Evolutionary conservation across 2,113 vertebrate genomes (phyloP).

Genomic region (Lophura nycthemera): DNA sequence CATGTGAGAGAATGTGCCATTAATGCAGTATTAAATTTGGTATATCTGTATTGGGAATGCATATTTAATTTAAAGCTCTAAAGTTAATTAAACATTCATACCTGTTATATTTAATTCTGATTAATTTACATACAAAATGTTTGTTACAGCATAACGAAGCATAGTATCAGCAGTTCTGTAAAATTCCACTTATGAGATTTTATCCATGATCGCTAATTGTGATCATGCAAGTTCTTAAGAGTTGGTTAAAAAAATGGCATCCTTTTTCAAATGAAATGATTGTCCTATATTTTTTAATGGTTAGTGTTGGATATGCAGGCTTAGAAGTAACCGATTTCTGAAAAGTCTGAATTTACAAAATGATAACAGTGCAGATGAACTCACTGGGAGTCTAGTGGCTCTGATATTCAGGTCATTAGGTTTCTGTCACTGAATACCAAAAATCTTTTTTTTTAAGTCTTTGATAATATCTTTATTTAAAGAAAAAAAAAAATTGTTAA

Average conservation of each 20-base stretch:
- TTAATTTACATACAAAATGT: background rate
- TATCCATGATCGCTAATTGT: background rate
- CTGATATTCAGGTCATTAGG: rapidly evolving
- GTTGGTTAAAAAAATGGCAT: background rate
- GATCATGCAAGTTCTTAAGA: background rate
- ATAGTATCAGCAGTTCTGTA: background rate
- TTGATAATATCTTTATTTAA: background rate
- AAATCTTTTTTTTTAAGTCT: background rate
- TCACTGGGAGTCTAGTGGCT: background rate
- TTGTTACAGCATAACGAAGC: background rate
- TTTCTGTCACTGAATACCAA: background rate
- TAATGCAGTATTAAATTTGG: background rate
- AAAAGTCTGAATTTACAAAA: background rate
- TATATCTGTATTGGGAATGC: background rate
- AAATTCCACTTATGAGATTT: background rate
- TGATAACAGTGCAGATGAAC: background rate
- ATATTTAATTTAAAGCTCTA: background rate
- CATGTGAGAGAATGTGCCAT: background rate
- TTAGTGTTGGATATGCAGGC: background rate
- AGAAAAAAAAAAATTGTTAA: background rate
- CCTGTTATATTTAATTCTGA: background rate
- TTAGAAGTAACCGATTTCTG: background rate
- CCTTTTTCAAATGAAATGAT: background rate
- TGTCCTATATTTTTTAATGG: background rate
- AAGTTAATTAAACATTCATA: background rate